phyloP scores from a whole-genome alignment of 1,140 invertebrate genomes.

The Drosophila erecta region DNA sequence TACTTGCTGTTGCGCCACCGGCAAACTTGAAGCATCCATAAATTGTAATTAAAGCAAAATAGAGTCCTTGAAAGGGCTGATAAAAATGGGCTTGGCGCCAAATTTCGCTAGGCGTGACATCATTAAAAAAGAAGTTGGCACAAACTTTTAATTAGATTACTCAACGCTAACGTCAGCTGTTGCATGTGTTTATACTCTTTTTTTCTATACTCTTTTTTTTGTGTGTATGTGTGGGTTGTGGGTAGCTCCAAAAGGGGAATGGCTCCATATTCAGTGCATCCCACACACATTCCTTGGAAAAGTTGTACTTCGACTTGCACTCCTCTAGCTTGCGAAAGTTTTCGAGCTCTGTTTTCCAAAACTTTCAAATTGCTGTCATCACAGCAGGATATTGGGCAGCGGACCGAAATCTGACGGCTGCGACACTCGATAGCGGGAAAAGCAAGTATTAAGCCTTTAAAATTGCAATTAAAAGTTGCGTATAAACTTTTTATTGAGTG shows the following conservation, averaged over 20 bases:
- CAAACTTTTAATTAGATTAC: constrained; percentile 81
- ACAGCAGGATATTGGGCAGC: constrained; percentile 6
- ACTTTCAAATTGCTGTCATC: constrained; percentile 37
- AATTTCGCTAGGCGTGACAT: constrained; percentile 55
- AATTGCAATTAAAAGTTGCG: constrained; percentile 1
- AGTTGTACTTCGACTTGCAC: constrained; percentile 40
- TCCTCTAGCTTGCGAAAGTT: constrained; percentile 32
- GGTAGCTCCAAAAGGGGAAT: neutral
- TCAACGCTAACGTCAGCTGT: constrained; percentile 65
- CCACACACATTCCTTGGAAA: constrained; percentile 12
- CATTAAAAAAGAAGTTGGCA: constrained; percentile 60
- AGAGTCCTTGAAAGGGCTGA: constrained; percentile 5
- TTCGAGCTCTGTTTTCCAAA: constrained; percentile 26
- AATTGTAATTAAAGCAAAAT: constrained; percentile 75
- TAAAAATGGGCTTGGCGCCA: constrained; percentile 54
- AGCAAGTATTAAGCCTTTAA: constrained; percentile 4
- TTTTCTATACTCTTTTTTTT: neutral
- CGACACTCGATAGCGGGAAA: neutral
- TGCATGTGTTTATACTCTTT: constrained; percentile 44
- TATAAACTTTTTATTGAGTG: neutral
- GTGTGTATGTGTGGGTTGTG: too few relatives aligned
- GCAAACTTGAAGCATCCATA: constrained; percentile 70
- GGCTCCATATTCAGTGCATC: constrained; percentile 1
- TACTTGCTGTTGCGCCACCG: constrained; percentile 41
- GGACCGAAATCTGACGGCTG: neutral